Evolutionary conservation across 2,113 vertebrate species (phyloP).

Genomic region (Monopterus albus): DNA sequence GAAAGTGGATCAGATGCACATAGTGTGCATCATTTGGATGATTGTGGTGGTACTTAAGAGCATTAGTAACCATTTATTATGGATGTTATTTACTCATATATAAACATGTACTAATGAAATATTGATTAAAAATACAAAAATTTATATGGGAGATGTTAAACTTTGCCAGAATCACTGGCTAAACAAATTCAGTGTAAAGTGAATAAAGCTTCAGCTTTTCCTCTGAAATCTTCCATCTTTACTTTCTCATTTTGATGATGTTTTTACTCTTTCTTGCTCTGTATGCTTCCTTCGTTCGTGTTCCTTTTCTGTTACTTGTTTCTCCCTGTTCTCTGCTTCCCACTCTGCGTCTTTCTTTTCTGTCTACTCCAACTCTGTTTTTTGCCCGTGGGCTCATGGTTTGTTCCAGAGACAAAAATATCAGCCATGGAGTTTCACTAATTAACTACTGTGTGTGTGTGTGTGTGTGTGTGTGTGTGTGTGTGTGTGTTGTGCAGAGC

Average conservation of each 20-base stretch:
- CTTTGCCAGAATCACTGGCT: not conserved
- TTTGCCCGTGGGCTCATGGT: conserved; percentile 48
- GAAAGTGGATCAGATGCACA: not conserved
- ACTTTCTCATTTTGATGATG: conserved; percentile 16
- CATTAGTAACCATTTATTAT: not conserved
- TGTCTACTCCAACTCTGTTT: conserved; percentile 41
- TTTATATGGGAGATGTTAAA: conserved; percentile 1
- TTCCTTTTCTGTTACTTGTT: conserved; percentile 27
- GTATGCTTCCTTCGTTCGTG: not conserved
- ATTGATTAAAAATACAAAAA: not conserved
- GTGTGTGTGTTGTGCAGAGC: conserved; percentile 33
- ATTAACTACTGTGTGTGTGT: conserved; percentile 51
- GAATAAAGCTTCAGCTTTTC: too few relatives aligned
- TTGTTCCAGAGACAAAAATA: conserved; percentile 76
- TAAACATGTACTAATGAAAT: not conserved
- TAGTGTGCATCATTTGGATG: not conserved
- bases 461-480: not conserved
- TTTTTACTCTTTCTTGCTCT: conserved; percentile 1
- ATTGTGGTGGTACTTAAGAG: not conserved
- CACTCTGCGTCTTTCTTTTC: conserved; percentile 34
- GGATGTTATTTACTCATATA: not conserved
- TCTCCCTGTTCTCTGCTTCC: conserved; percentile 22
- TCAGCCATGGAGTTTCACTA: conserved; percentile 62
- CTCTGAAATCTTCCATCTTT: too few relatives aligned
- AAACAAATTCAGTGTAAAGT: not conserved